phyloP scores from a whole-genome alignment of 2,888 invertebrate genomes.

The Steromphala cineraria region DNA sequence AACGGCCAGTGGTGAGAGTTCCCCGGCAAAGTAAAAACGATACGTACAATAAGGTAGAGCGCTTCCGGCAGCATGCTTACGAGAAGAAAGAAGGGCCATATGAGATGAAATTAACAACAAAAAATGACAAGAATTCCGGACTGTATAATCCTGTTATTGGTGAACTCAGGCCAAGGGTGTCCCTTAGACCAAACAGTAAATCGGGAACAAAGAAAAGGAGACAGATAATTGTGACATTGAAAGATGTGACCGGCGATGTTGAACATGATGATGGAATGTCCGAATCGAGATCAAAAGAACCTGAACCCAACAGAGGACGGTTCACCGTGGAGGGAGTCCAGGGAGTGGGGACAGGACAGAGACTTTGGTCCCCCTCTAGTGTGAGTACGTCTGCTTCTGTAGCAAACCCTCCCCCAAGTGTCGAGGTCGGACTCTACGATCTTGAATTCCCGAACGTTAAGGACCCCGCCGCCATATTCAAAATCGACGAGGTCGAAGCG shows the following conservation, averaged over 20 bases:
- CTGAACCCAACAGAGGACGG: neutral
- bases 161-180: neutral
- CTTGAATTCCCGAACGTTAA: neutral
- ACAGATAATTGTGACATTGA: neutral
- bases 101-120: neutral
- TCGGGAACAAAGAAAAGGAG: neutral
- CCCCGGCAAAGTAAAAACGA: neutral
- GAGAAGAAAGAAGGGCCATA: neutral
- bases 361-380: constrained; percentile 1
- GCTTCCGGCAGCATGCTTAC: neutral
- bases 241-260: neutral
- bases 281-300: neutral
- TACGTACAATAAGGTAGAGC: neutral
- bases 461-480: neutral
- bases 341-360: neutral
- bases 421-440: neutral
- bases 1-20: neutral
- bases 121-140: neutral
- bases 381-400: constrained; percentile 1
- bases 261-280: neutral
- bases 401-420: constrained; percentile 8
- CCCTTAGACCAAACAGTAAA: neutral
- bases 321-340: neutral
- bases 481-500: neutral
- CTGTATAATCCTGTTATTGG: neutral